Percentiles rank a stretch among this genome's conserved stretches.
Evolutionary conservation across 2,888 invertebrate genomes (phyloP).

Genomic region (Agrotis exclamationis): DNA sequence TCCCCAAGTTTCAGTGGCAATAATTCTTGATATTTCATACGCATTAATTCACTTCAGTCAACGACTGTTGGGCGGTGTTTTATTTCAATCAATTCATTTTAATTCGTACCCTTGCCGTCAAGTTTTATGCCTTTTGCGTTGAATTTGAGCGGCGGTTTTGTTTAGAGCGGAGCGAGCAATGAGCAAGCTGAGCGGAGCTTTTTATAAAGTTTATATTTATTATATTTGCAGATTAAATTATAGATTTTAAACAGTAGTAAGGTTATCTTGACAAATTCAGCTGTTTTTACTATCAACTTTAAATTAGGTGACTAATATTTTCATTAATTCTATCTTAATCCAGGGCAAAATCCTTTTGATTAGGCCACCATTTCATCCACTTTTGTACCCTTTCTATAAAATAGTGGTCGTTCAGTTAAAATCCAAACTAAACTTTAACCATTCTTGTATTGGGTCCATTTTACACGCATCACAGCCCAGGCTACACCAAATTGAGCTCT

Average conservation of each 20-base stretch:
- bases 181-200: neutral
- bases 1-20: constrained; percentile 53
- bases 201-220: no score
- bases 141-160: constrained; percentile 29
- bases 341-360: no score
- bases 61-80: constrained; percentile 63
- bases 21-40: constrained; percentile 64
- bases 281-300: neutral
- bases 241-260: no score
- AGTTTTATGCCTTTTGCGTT: constrained; percentile 57
- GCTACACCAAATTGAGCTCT: no score
- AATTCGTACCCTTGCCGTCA: constrained; percentile 55
- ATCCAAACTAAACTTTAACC: no score
- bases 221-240: no score
- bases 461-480: no score
- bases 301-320: neutral
- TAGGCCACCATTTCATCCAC: no score
- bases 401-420: no score
- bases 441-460: no score
- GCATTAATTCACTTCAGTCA: constrained; percentile 56
- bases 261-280: neutral
- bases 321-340: no score
- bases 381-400: no score
- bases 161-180: constrained; percentile 32
- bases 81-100: constrained; percentile 70